Base-by-base conservation (phyloP, 2,113 vertebrate genomes). In the Noturus placidus region DNA sequence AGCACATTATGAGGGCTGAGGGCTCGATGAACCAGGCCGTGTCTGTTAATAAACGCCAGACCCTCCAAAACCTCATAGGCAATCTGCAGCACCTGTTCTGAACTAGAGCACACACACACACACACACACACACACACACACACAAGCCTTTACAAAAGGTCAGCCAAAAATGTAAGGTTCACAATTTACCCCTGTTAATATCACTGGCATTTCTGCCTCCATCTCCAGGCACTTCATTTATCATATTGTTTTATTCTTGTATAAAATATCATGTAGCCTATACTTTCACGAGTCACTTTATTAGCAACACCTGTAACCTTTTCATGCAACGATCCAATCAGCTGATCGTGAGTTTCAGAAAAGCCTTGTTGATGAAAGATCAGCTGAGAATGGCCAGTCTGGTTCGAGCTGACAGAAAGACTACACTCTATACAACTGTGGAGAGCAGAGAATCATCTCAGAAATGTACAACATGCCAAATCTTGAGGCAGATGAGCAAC, bases 41-140 rank as follows among this genome's bases (percentile, higher is more conserved):
- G 95, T 87, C 95, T 96, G 93, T 99, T 99, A 96, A 99, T 97
- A 52, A 97, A 98, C 0, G 97, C 96, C 90, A 99, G 94, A 19
- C 97, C 98, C 88, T 99, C 96, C 84, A 99, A 95, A 72, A 96
- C 95, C 89, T 99, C 97, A 87, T 96, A 98, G 1, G 97, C 97
- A 63, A 98, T 93, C 89, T 96, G 95, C 81, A 98, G 92, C 79
- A 98, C 94, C 87, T 92, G 96, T 50, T 95, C 95, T 88, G 90
- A 91, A 91, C 98, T 99, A 89, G 59, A 83, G 93, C 17, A 92
- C 22, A 90, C 50, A 74, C 20, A 84, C 11, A 65, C 25, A 50
- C 38, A 82, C 33, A 82, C 56, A 80, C 80, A 82, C 56, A 35
- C 78, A 56, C 27, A 57, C 52, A 80, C 77, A n/a, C 38, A 72